phyloP scores from a whole-genome alignment of 2,888 invertebrate species.

The Tholera decimalis region DNA sequence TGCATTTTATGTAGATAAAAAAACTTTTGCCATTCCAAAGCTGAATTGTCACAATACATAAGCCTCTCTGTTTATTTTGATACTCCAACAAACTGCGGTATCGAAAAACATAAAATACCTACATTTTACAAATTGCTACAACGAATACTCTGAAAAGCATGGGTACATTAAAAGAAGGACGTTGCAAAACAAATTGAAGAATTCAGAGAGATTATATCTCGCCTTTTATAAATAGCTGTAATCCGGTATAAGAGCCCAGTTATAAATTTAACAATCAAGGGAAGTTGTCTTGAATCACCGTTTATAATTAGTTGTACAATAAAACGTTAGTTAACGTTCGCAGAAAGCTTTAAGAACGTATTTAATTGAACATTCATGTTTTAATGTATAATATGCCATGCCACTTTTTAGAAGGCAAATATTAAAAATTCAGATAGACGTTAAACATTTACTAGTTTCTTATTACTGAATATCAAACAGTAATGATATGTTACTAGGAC shows the following conservation, averaged over 20 bases:
- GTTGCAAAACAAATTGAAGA: constrained; percentile 39
- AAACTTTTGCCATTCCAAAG: neutral
- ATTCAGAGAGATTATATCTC: constrained; percentile 55
- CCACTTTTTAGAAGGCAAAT: neutral
- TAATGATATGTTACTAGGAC: neutral
- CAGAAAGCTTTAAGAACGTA: constrained; percentile 18
- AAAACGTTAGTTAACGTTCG: constrained; percentile 45
- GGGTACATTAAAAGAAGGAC: constrained; percentile 15
- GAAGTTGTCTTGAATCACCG: constrained; percentile 59
- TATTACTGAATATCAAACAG: constrained; percentile 5
- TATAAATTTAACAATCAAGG: constrained; percentile 63
- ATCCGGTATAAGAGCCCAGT: constrained; percentile 54
- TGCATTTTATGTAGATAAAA: neutral
- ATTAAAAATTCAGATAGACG: neutral
- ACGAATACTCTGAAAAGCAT: constrained; percentile 20
- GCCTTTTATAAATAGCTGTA: constrained; percentile 60
- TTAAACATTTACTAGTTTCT: neutral
- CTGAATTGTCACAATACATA: neutral
- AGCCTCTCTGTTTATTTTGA: neutral
- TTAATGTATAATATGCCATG: neutral
- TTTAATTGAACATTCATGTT: constrained; percentile 25
- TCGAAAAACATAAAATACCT: constrained; percentile 20
- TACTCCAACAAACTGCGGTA: neutral
- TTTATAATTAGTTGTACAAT: constrained; percentile 63
- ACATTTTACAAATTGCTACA: constrained; percentile 13